phyloP scores from a whole-genome alignment of 2,888 invertebrate genomes.

The Dioctria rufipes region DNA sequence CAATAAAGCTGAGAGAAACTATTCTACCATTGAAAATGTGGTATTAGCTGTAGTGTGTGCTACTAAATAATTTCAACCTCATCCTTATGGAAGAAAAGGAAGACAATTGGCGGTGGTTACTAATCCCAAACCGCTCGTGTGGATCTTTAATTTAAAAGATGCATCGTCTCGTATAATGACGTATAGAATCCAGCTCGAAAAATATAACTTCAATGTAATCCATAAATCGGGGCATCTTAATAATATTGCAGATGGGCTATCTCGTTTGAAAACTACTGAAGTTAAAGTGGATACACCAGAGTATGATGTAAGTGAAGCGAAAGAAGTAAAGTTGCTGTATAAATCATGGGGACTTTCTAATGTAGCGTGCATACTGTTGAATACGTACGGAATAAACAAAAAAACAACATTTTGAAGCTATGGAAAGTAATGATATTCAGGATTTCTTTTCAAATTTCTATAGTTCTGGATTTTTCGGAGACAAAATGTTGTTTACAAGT shows the following conservation, averaged over 20 bases:
- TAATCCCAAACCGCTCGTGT: not conserved
- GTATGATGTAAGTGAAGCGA: no score
- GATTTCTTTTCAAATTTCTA: no score
- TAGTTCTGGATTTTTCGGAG: no score
- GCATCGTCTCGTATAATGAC: not conserved
- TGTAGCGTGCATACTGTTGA: no score
- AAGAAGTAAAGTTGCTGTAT: no score
- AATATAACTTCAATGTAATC: not conserved
- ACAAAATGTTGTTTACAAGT: no score
- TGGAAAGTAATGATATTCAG: no score
- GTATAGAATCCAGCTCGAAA: not conserved
- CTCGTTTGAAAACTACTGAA: not conserved
- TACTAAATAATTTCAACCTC: not conserved
- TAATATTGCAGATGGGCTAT: not conserved
- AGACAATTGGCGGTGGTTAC: not conserved
- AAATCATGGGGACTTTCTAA: no score
- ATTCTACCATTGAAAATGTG: not conserved
- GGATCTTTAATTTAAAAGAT: not conserved
- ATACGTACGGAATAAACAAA: no score
- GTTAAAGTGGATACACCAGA: not conserved
- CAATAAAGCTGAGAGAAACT: conserved; percentile 1
- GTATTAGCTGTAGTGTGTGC: not conserved
- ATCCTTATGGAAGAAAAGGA: not conserved
- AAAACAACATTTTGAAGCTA: no score
- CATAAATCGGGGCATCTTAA: not conserved